Percentiles rank a stretch among this genome's conserved stretches.
Evolutionary conservation across 2,113 vertebrate genomes (phyloP).

Genomic region (Shinisaurus crocodilurus): DNA sequence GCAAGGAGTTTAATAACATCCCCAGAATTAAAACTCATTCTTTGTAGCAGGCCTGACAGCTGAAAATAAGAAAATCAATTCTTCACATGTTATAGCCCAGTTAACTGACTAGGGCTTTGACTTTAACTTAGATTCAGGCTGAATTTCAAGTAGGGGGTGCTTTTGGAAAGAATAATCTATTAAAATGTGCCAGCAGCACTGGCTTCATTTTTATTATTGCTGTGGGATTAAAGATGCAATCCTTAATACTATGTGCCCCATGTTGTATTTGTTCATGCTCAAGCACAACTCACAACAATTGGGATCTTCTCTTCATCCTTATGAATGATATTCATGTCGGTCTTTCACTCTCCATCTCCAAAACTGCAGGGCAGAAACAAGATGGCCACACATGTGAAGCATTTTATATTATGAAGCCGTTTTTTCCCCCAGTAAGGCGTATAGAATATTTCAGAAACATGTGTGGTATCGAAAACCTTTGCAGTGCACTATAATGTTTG

Average conservation of each 20-base stretch:
- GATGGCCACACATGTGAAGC: slow-evolving; percentile 72
- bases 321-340: slow-evolving; percentile 79
- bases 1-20: slow-evolving; percentile 94
- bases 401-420: slow-evolving; percentile 70
- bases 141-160: slow-evolving; percentile 75
- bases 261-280: slow-evolving; percentile 64
- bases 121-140: slow-evolving; percentile 86
- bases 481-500: background rate
- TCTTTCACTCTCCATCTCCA: slow-evolving; percentile 41
- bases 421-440: slow-evolving; percentile 48
- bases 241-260: slow-evolving; percentile 70
- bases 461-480: background rate
- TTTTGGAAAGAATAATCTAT: slow-evolving; percentile 84
- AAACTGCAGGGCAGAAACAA: slow-evolving; percentile 70
- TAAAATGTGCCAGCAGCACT: slow-evolving; percentile 85
- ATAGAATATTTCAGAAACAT: slow-evolving; percentile 53
- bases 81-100: slow-evolving; percentile 82
- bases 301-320: slow-evolving; percentile 71
- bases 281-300: slow-evolving; percentile 43
- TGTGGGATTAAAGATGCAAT: slow-evolving; percentile 78
- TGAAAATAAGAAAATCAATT: slow-evolving; percentile 97
- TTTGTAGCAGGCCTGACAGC: slow-evolving; percentile 88
- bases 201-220: slow-evolving; percentile 79
- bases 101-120: slow-evolving; percentile 83
- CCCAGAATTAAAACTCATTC: slow-evolving; percentile 95